These are phyloP conservation scores for Chelonia mydas DNA, from an alignment of 2,797 vertebrate species.

Conservation along the genomic window DNA sequence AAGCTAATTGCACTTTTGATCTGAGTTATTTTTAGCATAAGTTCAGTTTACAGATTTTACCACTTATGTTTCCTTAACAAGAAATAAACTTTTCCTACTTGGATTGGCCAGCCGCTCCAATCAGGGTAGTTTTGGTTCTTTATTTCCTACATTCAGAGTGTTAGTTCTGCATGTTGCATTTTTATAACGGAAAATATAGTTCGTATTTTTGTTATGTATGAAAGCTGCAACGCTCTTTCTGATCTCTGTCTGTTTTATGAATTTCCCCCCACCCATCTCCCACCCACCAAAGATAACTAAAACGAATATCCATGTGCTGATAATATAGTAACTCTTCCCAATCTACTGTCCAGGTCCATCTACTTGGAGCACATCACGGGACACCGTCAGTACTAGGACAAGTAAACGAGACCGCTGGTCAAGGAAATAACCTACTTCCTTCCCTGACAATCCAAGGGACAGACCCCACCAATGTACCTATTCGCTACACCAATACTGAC, in stretches of 20 bases:
- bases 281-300: background rate
- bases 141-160: background rate
- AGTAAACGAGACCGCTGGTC: too few relatives aligned
- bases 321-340: slow-evolving; percentile 17
- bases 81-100: background rate
- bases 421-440: too few relatives aligned
- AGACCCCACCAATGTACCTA: too few relatives aligned
- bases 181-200: background rate
- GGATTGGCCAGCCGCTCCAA: background rate
- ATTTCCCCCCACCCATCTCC: background rate
- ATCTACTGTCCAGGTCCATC: background rate
- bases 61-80: background rate
- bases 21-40: background rate
- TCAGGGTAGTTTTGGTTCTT: background rate
- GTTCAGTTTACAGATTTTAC: background rate
- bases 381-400: too few relatives aligned
- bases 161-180: background rate
- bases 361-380: too few relatives aligned
- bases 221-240: background rate
- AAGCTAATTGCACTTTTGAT: fast-evolving
- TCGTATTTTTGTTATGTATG: background rate
- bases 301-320: background rate
- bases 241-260: background rate
- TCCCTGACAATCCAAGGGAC: too few relatives aligned
- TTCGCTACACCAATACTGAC: too few relatives aligned